These are phyloP conservation scores for Aphaenogaster floridana DNA, from an alignment of 1,140 invertebrate genomes.

Conservation along the genomic window DNA sequence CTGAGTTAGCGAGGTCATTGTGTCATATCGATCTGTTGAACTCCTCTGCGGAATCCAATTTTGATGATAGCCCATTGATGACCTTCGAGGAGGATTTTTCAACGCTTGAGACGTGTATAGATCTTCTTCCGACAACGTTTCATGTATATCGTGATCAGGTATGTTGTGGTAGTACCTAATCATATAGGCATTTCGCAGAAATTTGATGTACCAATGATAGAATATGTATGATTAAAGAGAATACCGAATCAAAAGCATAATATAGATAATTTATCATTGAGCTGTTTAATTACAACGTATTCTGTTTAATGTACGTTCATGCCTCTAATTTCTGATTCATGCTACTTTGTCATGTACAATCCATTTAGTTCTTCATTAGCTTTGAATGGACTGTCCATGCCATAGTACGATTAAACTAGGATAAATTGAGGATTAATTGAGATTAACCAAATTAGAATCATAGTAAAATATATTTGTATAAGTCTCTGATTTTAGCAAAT, in stretches of 20 bases:
- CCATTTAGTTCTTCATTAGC: slow-evolving; percentile 55
- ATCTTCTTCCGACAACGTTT: slow-evolving; percentile 70
- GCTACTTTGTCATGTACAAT: slow-evolving; percentile 44
- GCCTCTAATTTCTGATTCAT: slow-evolving; percentile 49
- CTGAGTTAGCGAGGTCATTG: background rate
- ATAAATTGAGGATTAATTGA: slow-evolving; percentile 25
- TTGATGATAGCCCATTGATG: slow-evolving; percentile 31
- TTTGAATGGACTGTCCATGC: slow-evolving; percentile 36
- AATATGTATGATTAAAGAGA: slow-evolving; percentile 40
- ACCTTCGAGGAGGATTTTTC: slow-evolving; percentile 37
- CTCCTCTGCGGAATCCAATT: slow-evolving; percentile 54
- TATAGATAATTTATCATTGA: slow-evolving; percentile 58
- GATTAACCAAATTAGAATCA: background rate
- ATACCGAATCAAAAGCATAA: slow-evolving; percentile 35
- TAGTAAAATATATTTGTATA: background rate
- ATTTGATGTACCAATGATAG: slow-evolving; percentile 36
- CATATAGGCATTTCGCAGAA: slow-evolving; percentile 15
- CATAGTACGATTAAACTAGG: slow-evolving; percentile 29
- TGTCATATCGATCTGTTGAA: slow-evolving; percentile 62
- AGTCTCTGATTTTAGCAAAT: slow-evolving; percentile 6
- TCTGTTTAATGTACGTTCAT: slow-evolving; percentile 2
- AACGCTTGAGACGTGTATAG: slow-evolving; percentile 48
- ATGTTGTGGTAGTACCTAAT: slow-evolving; percentile 56
- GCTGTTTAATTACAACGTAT: slow-evolving; percentile 41
- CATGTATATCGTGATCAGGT: slow-evolving; percentile 60